Conservation (phyloP, 2,113 vertebrate genomes). For the Barnardius zonarius region DNA sequence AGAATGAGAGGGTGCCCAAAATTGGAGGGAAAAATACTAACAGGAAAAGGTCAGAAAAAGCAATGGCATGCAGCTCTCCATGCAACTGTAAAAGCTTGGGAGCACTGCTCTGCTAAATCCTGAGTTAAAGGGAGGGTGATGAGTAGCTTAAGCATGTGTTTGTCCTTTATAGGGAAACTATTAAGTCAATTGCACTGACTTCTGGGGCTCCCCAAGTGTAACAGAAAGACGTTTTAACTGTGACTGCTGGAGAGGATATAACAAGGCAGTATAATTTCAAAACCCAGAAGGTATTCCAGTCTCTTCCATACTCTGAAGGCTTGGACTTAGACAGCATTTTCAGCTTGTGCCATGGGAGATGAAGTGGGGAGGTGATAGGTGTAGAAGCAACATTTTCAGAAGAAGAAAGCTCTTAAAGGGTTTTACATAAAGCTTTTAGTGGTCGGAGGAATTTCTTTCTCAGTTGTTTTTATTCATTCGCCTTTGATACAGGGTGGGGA, state of each 20-base stretch:
- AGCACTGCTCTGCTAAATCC: background rate
- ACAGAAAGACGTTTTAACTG: background rate
- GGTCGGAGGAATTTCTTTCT: conserved; percentile 8
- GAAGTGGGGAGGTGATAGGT: background rate
- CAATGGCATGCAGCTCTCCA: background rate
- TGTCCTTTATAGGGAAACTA: background rate
- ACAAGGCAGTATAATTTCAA: background rate
- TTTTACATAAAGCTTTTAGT: conserved; percentile 39
- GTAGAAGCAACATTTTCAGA: background rate
- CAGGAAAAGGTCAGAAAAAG: background rate
- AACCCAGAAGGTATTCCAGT: background rate
- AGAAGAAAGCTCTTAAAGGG: conserved; percentile 25
- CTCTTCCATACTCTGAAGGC: background rate
- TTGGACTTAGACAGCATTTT: background rate
- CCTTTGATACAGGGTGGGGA: background rate
- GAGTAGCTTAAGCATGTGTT: background rate
- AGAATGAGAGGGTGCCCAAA: background rate
- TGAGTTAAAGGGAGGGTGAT: background rate
- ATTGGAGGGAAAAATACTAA: background rate
- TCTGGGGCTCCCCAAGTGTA: background rate
- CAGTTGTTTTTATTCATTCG: conserved; percentile 25
- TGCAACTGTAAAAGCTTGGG: background rate
- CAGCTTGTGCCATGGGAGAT: background rate
- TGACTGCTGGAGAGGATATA: background rate
- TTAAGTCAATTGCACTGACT: background rate